Percentiles rank a stretch among this genome's conserved stretches.
Evolutionary conservation across 2,888 invertebrate genomes (phyloP).

Genomic region (Dysmachus trigonus): DNA sequence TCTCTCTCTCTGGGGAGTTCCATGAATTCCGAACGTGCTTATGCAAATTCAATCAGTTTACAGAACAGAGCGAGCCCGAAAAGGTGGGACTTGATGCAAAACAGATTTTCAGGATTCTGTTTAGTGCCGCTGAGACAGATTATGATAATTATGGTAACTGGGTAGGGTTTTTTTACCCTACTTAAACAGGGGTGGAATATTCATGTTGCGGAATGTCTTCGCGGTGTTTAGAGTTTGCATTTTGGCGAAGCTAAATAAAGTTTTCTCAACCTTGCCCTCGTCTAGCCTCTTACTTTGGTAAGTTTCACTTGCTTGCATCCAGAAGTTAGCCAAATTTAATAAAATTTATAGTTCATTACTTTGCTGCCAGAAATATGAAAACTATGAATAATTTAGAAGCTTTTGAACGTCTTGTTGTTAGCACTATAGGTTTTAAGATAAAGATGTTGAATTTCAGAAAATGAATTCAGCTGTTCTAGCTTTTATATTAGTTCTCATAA

Average conservation of each 20-base stretch:
- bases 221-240: slow-evolving; percentile 9
- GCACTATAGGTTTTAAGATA: not conserved
- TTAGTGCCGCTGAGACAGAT: slow-evolving; percentile 40
- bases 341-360: not conserved
- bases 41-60: slow-evolving; percentile 35
- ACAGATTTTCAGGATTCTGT: slow-evolving; percentile 32
- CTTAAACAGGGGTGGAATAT: slow-evolving; percentile 35
- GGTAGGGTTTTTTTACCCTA: slow-evolving; percentile 13
- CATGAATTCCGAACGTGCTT: slow-evolving; percentile 34
- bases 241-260: slow-evolving; percentile 3
- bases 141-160: slow-evolving; percentile 40
- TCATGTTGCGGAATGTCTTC: slow-evolving; percentile 10
- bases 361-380: not conserved
- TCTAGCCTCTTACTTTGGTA: not conserved
- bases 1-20: not conserved
- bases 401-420: not conserved
- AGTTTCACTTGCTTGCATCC: not conserved
- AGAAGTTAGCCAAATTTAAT: not conserved
- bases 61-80: not conserved
- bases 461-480: not conserved
- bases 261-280: not conserved
- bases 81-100: slow-evolving; percentile 38
- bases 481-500: not conserved
- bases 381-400: not conserved
- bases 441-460: not conserved